Evolutionary conservation across 2,888 invertebrate species (phyloP).

Genomic region (Artemia sinica): DNA sequence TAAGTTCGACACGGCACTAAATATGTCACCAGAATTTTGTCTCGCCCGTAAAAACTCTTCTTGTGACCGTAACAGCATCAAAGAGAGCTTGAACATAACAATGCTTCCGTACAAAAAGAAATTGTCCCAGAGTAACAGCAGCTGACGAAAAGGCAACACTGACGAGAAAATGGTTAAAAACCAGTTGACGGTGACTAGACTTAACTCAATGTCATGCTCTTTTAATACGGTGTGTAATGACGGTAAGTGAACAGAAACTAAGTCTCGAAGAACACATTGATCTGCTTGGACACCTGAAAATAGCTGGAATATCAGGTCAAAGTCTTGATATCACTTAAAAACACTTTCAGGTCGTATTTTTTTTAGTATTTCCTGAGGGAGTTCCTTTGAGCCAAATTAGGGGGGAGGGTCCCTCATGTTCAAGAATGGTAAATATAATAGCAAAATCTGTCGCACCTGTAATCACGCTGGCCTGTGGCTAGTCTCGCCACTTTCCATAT

Average conservation of each 20-base stretch:
- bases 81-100: constrained; percentile 76
- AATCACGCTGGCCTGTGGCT: no score
- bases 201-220: constrained; percentile 56
- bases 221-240: constrained; percentile 74
- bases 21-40: constrained; percentile 93
- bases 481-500: no score
- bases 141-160: constrained; percentile 85
- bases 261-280: constrained; percentile 78
- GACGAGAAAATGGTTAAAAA: constrained; percentile 90
- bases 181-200: constrained; percentile 41
- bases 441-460: no score
- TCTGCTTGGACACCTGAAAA: constrained; percentile 73
- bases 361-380: no score
- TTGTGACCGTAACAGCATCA: constrained; percentile 78
- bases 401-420: no score
- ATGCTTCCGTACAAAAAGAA: constrained; percentile 91
- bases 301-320: neutral
- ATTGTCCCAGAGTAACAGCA: constrained; percentile 86
- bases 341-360: no score
- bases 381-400: no score
- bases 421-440: no score
- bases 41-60: constrained; percentile 61
- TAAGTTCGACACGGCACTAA: constrained; percentile 87
- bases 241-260: constrained; percentile 74
- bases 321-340: neutral